Percentiles rank a stretch among this genome's conserved stretches.
Evolutionary conservation across 2,113 vertebrate species (phyloP).

Genomic region (Xyliphius kryptos): DNA sequence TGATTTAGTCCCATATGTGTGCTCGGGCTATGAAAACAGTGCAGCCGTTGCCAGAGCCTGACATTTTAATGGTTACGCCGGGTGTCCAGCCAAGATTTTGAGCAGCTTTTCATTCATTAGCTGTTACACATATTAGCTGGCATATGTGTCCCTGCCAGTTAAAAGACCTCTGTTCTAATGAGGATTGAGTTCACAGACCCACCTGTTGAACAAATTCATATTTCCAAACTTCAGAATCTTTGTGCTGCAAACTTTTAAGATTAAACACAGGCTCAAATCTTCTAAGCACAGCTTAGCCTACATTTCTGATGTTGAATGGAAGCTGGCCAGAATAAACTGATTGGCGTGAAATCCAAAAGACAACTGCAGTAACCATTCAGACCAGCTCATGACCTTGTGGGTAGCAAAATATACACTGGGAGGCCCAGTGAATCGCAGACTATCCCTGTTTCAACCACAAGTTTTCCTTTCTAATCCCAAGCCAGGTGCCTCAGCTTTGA

Average conservation of each 20-base stretch:
- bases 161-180: constrained; percentile 37
- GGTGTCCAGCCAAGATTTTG: neutral
- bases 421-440: constrained; percentile 5
- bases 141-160: constrained; percentile 19
- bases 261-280: constrained; percentile 25
- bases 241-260: constrained; percentile 13
- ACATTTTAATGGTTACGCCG: constrained; percentile 2
- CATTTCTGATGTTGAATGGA: constrained; percentile 46
- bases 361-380: constrained; percentile 28
- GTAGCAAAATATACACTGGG: constrained; percentile 13
- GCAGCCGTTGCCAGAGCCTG: neutral
- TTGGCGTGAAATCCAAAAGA: constrained; percentile 38
- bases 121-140: constrained; percentile 3
- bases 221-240: constrained; percentile 32
- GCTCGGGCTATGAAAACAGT: constrained; percentile 19
- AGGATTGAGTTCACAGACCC: constrained; percentile 46
- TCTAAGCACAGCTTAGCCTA: constrained; percentile 49
- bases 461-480: neutral
- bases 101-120: constrained; percentile 7
- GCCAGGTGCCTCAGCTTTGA: too few relatives aligned
- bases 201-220: constrained; percentile 48
- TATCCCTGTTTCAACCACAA: neutral
- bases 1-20: constrained; percentile 7
- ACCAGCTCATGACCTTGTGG: neutral
- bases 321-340: constrained; percentile 51